Evolutionary conservation across 2,888 invertebrate genomes (phyloP).

Genomic region (Chirona hameri): DNA sequence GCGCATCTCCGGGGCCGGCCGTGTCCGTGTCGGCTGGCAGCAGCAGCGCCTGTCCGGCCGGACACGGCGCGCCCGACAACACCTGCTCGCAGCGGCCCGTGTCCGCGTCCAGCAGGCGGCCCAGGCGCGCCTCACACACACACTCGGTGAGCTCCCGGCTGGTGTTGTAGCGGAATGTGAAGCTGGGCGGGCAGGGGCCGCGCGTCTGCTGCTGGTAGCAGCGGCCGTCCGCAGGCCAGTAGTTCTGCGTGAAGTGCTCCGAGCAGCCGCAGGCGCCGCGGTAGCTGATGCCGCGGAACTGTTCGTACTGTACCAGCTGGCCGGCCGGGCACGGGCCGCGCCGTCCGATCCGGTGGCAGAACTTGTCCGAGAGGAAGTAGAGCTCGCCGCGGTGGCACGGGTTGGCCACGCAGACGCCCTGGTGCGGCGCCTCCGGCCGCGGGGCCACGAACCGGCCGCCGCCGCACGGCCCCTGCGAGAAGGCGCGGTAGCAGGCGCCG

Average conservation of each 20-base stretch:
- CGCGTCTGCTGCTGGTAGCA: conserved; percentile 41
- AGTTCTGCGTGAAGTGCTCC: conserved; percentile 40
- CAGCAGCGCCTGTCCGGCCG: conserved; percentile 3
- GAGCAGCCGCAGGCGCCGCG: conserved; percentile 74
- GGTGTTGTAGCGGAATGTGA: conserved; percentile 40
- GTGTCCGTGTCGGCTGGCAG: no score
- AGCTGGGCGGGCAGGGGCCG: conserved; percentile 40
- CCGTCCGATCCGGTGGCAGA: conserved; percentile 73
- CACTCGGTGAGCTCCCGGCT: conserved; percentile 44
- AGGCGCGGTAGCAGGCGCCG: conserved; percentile 71
- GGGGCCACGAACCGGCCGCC: conserved; percentile 41
- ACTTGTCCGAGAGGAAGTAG: conserved; percentile 67
- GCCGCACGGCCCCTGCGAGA: conserved; percentile 72
- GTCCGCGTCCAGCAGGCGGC: neutral
- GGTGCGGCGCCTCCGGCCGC: neutral
- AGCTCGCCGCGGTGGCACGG: conserved; percentile 70
- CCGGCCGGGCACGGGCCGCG: conserved; percentile 69
- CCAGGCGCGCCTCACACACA: conserved; percentile 52
- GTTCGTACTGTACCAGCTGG: conserved; percentile 75
- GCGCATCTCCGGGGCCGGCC: neutral
- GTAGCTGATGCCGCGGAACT: conserved; percentile 75
- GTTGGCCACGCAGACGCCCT: conserved; percentile 59
- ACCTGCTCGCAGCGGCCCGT: neutral
- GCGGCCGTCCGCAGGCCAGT: conserved; percentile 39
- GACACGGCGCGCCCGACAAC: neutral